These are phyloP conservation scores for Caenorhabditis sp. DNA, from an alignment of 2,888 invertebrate genomes.

Conservation along the genomic window DNA sequence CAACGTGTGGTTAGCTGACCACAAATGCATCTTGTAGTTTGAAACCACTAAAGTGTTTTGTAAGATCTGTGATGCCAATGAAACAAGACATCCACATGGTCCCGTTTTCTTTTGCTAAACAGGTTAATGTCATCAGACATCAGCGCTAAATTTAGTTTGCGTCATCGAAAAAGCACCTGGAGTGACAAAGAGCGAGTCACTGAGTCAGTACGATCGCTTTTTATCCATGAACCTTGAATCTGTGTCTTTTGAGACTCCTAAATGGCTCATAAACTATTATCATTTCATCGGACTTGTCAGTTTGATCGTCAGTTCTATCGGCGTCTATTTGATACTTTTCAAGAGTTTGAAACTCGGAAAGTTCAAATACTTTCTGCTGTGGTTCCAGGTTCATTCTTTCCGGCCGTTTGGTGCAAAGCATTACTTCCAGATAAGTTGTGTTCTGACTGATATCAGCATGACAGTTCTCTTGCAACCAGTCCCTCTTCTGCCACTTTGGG, in stretches of 20 bases:
- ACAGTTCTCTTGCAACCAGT: slow-evolving; percentile 11
- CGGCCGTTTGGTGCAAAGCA: neutral
- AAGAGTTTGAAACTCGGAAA: neutral
- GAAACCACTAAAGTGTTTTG: too few relatives aligned
- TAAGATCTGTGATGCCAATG: too few relatives aligned
- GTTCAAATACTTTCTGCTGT: slow-evolving; percentile 13
- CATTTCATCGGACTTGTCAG: slow-evolving; percentile 3
- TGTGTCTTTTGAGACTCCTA: neutral
- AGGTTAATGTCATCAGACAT: neutral
- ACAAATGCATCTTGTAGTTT: too few relatives aligned
- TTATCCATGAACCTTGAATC: neutral
- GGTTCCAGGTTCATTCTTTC: neutral
- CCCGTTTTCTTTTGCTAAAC: too few relatives aligned
- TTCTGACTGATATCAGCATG: slow-evolving; percentile 7
- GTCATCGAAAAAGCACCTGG: slow-evolving; percentile 9
- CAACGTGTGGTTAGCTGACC: too few relatives aligned
- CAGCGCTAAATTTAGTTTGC: too few relatives aligned
- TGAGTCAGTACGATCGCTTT: neutral
- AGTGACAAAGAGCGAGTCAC: too few relatives aligned
- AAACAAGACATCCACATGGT: too few relatives aligned
- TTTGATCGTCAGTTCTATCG: neutral
- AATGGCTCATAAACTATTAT: slow-evolving; percentile 16
- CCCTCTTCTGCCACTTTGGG: slow-evolving; percentile 3
- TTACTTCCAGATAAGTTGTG: slow-evolving; percentile 7
- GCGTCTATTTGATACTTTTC: slow-evolving; percentile 16